Evolutionary conservation across 2,888 invertebrate genomes (phyloP).

Genomic region (Cheilosia vernalis): DNA sequence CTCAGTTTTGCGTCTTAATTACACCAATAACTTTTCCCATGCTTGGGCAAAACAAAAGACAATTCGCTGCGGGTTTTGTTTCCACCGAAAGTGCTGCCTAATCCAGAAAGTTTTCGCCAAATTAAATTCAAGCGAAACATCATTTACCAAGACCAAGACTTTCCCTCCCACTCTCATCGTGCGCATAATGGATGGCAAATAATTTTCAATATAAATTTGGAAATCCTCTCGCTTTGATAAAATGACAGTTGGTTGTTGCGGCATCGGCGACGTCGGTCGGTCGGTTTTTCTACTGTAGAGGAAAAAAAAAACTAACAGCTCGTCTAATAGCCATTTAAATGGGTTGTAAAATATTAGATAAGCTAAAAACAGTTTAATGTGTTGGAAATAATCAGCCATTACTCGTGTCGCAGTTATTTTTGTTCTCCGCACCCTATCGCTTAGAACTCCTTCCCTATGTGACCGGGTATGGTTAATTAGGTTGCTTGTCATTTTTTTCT

Average conservation of each 20-base stretch:
- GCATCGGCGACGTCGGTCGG: not conserved
- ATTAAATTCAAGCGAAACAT: conserved; percentile 69
- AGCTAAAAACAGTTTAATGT: conserved; percentile 81
- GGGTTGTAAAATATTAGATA: conserved; percentile 79
- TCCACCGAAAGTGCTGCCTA: conserved; percentile 32
- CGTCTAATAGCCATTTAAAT: conserved; percentile 81
- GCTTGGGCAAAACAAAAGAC: conserved; percentile 3
- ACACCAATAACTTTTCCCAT: conserved; percentile 55
- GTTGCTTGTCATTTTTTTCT: conserved; percentile 21
- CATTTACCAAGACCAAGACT: conserved; percentile 41
- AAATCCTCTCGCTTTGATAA: conserved; percentile 69
- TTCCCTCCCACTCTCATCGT: conserved; percentile 3
- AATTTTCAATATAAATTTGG: conserved; percentile 71
- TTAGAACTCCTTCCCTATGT: conserved; percentile 24
- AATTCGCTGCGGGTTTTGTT: not conserved
- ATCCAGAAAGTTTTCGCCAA: conserved; percentile 70
- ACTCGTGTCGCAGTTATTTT: conserved; percentile 64
- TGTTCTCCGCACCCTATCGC: not conserved
- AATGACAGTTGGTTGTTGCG: conserved; percentile 45
- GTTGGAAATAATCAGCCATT: conserved; percentile 81
- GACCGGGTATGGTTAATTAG: conserved; percentile 59
- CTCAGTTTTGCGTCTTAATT: conserved; percentile 61
- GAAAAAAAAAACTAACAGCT: conserved; percentile 42
- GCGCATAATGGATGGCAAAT: conserved; percentile 63
- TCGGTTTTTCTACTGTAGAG: not conserved